Percentiles rank a stretch among this genome's conserved stretches.
Evolutionary conservation across 2,113 vertebrate genomes (phyloP).

Genomic region (Sylvietta virens): DNA sequence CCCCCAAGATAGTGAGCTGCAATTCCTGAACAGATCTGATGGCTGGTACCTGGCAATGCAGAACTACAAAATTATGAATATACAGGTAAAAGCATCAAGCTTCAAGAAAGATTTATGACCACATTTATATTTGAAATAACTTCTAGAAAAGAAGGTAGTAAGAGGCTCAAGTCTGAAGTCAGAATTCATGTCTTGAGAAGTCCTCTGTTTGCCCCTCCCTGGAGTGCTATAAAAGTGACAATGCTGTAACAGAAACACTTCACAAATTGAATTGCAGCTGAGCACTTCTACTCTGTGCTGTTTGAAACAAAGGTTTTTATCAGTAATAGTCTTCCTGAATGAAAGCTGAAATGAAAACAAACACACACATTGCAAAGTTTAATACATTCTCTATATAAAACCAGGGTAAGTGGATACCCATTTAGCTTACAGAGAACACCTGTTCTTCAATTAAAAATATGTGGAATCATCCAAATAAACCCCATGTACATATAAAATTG

Average conservation of each 20-base stretch:
- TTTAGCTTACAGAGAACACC: not conserved
- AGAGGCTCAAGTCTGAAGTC: not conserved
- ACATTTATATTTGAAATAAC: not conserved
- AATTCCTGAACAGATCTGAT: not conserved
- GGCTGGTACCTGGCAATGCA: not conserved
- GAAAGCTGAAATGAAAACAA: not conserved
- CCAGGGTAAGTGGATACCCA: not conserved
- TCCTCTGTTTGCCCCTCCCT: not conserved
- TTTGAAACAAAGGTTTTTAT: constrained; percentile 22
- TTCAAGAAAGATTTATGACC: not conserved
- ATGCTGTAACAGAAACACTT: not conserved
- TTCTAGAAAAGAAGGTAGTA: not conserved
- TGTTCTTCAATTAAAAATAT: not conserved
- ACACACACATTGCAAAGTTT: not conserved
- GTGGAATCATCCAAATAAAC: not conserved
- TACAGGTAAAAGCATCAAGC: not conserved
- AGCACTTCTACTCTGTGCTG: not conserved
- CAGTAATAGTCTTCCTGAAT: constrained; percentile 18
- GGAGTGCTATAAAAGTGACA: not conserved
- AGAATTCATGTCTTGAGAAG: not conserved
- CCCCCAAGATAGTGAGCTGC: not conserved
- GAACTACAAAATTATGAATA: not conserved
- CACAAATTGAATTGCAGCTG: not conserved
- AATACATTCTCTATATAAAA: not conserved
- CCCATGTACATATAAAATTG: not conserved